Evolutionary conservation across 2,888 invertebrate genomes (phyloP), one percentile per base, ranked within the genome.

Genomic region (Cephus sareptanus): DNA sequence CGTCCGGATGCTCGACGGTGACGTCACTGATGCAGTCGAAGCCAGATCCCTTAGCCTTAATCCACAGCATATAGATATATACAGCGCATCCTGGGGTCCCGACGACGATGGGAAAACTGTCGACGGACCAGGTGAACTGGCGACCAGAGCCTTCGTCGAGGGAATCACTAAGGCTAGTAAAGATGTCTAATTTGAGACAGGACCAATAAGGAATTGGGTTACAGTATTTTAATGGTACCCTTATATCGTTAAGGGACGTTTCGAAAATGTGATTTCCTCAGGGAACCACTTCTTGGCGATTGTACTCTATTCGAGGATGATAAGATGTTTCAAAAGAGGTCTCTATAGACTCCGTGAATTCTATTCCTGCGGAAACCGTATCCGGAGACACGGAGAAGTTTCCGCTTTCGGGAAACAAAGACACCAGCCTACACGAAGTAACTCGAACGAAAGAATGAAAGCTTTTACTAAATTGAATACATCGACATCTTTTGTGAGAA

Each of bases 31-130:
- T 92, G 98, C 98, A 0, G 99, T 99, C 13, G 99, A 99, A 92
- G 99, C 99, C 1, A 94, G 97, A 81, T 98, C 98, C 0, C 93
- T 99, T 34, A 97, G 98, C 85, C 94, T 98, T 78, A 98, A 98
- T 92, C 97, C 97, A 34, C 97, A 99, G 88, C 98, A 99, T 91
- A 98, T 99, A 83, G 98, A 99, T 92, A 98, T 99, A 86, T 99
- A 99, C 93, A 98, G 98, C 88, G 99, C 99, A 11, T 98, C 98
- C 13, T 99, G 98, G 98, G 99, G 99, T 1, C 99, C 99, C 0
- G 99, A 99, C 89, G 99, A 99, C 90, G 99, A 99, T 89, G 99
- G 99, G 0, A 97, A 98, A 91, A 99, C 99, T 0, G 98, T 99
- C 0, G 99, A 99, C 88, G 99, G 99, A 0, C 99, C 99, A 0